Percentiles rank a stretch among this genome's conserved stretches.
Evolutionary conservation across 2,113 vertebrate species (phyloP).

Genomic region (Vidua chalybeata): DNA sequence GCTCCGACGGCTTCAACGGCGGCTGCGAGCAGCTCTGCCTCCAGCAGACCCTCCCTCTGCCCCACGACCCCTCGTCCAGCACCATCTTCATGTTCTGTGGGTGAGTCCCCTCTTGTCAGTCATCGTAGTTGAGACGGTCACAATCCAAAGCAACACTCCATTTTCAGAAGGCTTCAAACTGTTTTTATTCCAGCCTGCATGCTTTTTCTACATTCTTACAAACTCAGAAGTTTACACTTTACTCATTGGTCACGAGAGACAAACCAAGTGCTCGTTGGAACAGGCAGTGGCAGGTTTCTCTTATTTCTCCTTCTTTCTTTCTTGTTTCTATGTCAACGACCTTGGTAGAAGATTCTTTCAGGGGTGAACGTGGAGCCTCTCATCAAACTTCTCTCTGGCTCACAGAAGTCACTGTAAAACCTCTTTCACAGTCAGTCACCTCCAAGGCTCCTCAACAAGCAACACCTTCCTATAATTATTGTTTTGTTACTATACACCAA

Average conservation of each 20-base stretch:
- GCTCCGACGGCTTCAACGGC: constrained; percentile 95
- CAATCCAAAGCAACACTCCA: neutral
- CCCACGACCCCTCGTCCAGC: constrained; percentile 86
- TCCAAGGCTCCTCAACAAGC: accelerated
- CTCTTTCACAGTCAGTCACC: constrained; percentile 52
- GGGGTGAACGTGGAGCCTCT: neutral
- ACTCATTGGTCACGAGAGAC: neutral
- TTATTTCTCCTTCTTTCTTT: neutral
- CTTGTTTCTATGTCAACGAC: neutral
- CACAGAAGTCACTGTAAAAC: neutral
- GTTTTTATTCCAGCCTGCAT: neutral
- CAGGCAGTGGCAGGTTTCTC: neutral
- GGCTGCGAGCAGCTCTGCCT: constrained; percentile 97
- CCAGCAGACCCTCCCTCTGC: constrained; percentile 91
- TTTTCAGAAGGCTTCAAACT: neutral
- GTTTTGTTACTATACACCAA: neutral
- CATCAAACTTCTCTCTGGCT: neutral
- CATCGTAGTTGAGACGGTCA: accelerated
- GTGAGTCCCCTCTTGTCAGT: constrained; percentile 72
- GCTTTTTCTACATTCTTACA: neutral
- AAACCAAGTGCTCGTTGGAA: neutral
- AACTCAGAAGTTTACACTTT: neutral
- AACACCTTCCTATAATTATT: neutral
- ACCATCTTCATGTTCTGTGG: constrained; percentile 99
- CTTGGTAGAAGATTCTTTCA: neutral